These are phyloP conservation scores for Semnornis frantzii DNA, from an alignment of 2,113 vertebrate genomes.

Conservation along the genomic window DNA sequence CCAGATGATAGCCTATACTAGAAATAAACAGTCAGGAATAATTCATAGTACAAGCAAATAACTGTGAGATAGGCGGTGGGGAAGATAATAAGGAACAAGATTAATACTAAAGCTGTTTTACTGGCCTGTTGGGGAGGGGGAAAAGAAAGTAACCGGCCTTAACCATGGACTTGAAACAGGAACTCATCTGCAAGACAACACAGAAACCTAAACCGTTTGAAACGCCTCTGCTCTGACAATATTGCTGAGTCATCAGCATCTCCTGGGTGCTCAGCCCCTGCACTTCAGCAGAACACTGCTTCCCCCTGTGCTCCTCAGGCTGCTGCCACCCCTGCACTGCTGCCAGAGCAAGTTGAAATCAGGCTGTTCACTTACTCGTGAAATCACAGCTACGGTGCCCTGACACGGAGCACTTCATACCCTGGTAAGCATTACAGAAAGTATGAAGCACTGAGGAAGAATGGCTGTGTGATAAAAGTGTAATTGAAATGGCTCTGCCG, in stretches of 20 bases:
- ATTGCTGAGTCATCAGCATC: neutral
- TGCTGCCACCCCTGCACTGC: neutral
- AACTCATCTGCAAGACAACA: neutral
- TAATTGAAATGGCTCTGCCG: slow-evolving; percentile 51
- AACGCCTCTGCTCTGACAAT: neutral
- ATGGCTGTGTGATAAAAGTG: slow-evolving; percentile 48
- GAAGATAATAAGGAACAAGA: neutral
- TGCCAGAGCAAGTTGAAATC: slow-evolving; percentile 1
- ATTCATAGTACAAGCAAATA: neutral
- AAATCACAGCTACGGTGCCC: neutral
- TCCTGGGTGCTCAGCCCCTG: neutral
- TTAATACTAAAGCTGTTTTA: neutral
- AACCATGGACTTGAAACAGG: neutral
- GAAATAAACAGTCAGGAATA: slow-evolving; percentile 3
- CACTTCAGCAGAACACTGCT: neutral
- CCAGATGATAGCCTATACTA: neutral
- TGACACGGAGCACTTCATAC: neutral
- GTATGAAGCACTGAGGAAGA: neutral
- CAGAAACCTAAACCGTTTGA: neutral
- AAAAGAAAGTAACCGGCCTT: neutral
- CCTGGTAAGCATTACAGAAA: slow-evolving; percentile 19
- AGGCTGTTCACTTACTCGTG: neutral
- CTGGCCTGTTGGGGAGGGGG: neutral
- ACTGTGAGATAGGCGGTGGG: neutral
- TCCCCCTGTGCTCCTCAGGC: neutral